Evolutionary conservation across 2,113 vertebrate species (phyloP), one percentile per base, ranked within the genome.

Genomic region (Paratilapia polleni): DNA sequence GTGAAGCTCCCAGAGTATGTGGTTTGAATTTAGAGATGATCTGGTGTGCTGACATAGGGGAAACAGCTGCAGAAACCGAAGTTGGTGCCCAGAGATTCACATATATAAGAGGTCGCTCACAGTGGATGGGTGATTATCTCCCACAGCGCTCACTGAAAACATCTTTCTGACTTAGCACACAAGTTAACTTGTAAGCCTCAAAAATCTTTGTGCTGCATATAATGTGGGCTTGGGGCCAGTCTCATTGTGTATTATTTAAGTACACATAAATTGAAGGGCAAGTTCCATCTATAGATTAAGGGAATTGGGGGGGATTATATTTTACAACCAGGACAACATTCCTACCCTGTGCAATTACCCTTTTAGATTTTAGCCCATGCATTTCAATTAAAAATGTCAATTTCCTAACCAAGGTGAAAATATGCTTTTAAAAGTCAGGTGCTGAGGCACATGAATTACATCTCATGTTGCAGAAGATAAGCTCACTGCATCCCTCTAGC

Each of bases 11-110:
- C 52, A 4, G 70, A 77, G 80, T 85, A 84, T 90, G 91, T 81
- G 87, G 77, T 59, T 70, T 89, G 94, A 93, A 94, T 94, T 88
- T 76, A 80, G 79, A 94, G 84, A 93, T 83, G 90, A 91, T 68
- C 63, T 57, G 80, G 81, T 82, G 15, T 79, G 88, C 85, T 83
- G 87, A 86, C 75, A 63, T 31, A 75, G n/a, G 77, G 62, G 66
- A 85, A 89, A 89, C 43, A 12, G 79, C 89, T 91, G 89, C 90
- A 91, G 77, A 84, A 82, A 77, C 24, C 4, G 6, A 73, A 80
- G 61, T 24, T 80, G 84, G 24, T 22, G 22, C 34, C 43, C 68
- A 38, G 58, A 86, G 77, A 82, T 54, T 76, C 78, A 68, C 26
- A 68, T 68, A 28, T 49, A 68, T 41, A 77, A 20, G 75, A 78